phyloP scores from a whole-genome alignment of 2,797 vertebrate species.

The Malacoctenus gilli region DNA sequence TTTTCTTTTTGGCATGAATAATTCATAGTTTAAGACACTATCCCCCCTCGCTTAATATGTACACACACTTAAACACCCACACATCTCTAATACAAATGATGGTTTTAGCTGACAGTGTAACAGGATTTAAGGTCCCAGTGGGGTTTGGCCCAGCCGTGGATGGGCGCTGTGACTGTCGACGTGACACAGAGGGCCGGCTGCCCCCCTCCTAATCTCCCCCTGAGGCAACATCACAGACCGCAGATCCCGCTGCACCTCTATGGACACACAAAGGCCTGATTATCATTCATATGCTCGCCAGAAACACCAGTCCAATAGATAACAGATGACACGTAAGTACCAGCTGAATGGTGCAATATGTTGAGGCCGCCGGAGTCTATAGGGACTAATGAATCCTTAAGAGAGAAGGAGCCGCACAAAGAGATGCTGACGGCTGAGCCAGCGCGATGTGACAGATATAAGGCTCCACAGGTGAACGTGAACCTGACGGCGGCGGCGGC shows the following conservation, averaged over 20 bases:
- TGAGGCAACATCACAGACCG: slow-evolving; percentile 80
- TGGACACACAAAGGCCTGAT: slow-evolving; percentile 80
- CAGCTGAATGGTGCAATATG: slow-evolving; percentile 80
- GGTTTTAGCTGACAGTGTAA: slow-evolving; percentile 85
- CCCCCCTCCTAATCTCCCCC: slow-evolving; percentile 84
- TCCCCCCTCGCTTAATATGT: slow-evolving; percentile 81
- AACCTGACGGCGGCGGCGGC: slow-evolving; percentile 7
- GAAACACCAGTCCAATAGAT: slow-evolving; percentile 82
- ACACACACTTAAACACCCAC: slow-evolving; percentile 82
- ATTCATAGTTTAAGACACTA: slow-evolving; percentile 85
- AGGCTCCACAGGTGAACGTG: slow-evolving; percentile 73
- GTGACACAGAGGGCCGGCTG: slow-evolving; percentile 79
- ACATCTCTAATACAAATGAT: slow-evolving; percentile 83
- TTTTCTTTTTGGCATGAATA: slow-evolving; percentile 84
- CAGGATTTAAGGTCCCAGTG: slow-evolving; percentile 86
- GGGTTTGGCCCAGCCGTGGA: slow-evolving; percentile 78
- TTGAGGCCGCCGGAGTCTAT: slow-evolving; percentile 73
- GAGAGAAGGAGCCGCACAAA: slow-evolving; percentile 62
- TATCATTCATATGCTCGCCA: slow-evolving; percentile 84
- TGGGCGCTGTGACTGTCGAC: slow-evolving; percentile 82
- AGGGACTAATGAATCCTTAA: slow-evolving; percentile 80
- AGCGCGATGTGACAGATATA: slow-evolving; percentile 57
- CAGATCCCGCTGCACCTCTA: slow-evolving; percentile 78
- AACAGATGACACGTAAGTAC: slow-evolving; percentile 83
- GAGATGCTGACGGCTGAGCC: slow-evolving; percentile 49